These are phyloP conservation scores for Reinhardtius hippoglossoides DNA, from an alignment of 2,113 vertebrate species.

Conservation along the genomic window DNA sequence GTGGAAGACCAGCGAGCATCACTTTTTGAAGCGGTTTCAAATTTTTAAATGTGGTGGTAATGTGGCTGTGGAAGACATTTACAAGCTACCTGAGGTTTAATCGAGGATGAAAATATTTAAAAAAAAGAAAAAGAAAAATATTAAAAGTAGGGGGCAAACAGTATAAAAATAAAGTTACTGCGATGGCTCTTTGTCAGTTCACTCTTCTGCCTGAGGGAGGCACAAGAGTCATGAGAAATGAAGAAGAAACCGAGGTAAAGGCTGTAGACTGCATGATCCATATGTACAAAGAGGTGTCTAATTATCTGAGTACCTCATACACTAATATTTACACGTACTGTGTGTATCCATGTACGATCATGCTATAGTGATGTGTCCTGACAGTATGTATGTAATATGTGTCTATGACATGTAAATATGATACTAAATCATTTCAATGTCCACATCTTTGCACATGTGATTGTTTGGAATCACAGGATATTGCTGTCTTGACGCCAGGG, in stretches of 20 bases:
- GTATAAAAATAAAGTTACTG: background rate
- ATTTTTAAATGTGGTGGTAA: background rate
- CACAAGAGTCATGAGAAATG: constrained; percentile 25
- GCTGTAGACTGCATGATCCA: background rate
- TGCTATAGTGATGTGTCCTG: background rate
- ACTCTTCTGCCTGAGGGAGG: constrained; percentile 51
- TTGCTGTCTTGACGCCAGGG: background rate
- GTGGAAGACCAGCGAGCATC: background rate
- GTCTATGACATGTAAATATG: background rate
- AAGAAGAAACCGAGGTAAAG: background rate
- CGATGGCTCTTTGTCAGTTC: constrained; percentile 4
- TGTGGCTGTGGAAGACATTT: no score
- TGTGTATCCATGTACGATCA: background rate
- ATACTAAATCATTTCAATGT: background rate
- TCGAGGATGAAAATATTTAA: no score
- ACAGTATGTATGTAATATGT: background rate
- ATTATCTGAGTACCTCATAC: background rate
- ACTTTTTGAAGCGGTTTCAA: background rate
- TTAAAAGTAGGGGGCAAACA: background rate
- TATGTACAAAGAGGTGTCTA: background rate
- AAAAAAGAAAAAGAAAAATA: no score
- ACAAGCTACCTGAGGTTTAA: no score
- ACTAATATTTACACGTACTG: background rate
- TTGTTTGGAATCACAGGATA: background rate
- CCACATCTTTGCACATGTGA: background rate